Percentiles rank a stretch among this genome's conserved stretches.
Evolutionary conservation across 2,797 vertebrate genomes (phyloP).

Genomic region (Chromis chromis): DNA sequence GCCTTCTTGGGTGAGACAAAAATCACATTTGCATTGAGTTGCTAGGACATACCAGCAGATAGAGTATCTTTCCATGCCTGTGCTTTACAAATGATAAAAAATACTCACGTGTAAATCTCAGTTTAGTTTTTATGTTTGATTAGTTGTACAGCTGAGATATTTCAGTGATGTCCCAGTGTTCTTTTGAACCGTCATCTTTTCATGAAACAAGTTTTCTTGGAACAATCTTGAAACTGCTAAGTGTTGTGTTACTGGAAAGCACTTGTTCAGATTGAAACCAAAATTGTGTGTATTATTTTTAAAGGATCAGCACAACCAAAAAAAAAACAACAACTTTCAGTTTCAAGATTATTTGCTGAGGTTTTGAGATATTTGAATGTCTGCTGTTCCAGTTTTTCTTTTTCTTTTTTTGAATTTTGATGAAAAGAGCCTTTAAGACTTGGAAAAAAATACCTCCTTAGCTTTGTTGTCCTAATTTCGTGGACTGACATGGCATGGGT

Average conservation of each 20-base stretch:
- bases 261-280: neutral
- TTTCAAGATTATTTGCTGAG: conserved; percentile 5
- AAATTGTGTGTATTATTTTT: neutral
- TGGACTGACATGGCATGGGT: neutral
- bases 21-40: conserved; percentile 28
- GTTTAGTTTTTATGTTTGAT: neutral
- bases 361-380: neutral
- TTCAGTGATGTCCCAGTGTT: neutral
- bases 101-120: neutral
- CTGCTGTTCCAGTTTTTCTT: neutral
- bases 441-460: neutral
- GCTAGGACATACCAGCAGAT: neutral
- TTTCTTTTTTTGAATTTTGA: too few relatives aligned
- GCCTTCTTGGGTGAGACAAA: conserved; percentile 21
- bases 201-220: neutral
- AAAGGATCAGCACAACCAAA: neutral
- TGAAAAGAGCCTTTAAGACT: neutral
- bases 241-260: neutral
- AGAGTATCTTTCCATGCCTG: neutral
- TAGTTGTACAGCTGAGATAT: neutral
- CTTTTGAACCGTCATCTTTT: neutral
- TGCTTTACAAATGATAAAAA: neutral
- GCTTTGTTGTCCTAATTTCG: neutral
- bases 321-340: neutral
- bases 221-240: too few relatives aligned